Percentiles rank a stretch among this genome's conserved stretches.
Evolutionary conservation across 2,113 vertebrate species (phyloP).

Genomic region (Gobio gobio): DNA sequence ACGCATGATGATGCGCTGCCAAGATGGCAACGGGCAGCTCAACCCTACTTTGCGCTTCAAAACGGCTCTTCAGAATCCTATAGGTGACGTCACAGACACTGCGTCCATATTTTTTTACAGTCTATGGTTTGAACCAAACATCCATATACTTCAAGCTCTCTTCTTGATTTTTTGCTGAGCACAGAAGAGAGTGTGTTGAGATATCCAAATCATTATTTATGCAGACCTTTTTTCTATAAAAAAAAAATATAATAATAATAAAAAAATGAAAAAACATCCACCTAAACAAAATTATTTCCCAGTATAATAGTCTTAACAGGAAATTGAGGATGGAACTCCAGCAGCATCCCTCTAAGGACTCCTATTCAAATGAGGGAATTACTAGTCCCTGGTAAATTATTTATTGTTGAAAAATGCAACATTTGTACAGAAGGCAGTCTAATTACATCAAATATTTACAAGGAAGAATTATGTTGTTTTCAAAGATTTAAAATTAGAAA

Average conservation of each 20-base stretch:
- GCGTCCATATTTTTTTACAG: too few relatives aligned
- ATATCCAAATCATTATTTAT: slow-evolving; percentile 8
- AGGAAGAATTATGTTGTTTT: background rate
- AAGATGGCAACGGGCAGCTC: too few relatives aligned
- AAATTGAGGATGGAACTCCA: slow-evolving; percentile 8
- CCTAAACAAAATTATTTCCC: background rate
- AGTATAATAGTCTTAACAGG: slow-evolving; percentile 16
- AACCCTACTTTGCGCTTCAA: too few relatives aligned
- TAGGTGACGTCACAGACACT: too few relatives aligned
- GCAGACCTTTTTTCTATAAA: background rate
- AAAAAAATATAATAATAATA: background rate
- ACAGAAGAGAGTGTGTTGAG: background rate
- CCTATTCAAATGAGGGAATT: slow-evolving; percentile 12
- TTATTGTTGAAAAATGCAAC: slow-evolving; percentile 16
- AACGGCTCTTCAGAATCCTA: too few relatives aligned
- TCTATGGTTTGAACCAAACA: background rate
- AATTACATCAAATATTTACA: slow-evolving; percentile 19
- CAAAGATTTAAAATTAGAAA: background rate
- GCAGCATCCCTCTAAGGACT: background rate
- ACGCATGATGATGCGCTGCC: too few relatives aligned
- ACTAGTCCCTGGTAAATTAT: slow-evolving; percentile 7
- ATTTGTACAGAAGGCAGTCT: slow-evolving; percentile 1
- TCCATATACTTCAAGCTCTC: background rate
- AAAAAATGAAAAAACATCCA: background rate
- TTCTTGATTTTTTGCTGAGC: background rate